phyloP scores from a whole-genome alignment of 2,888 invertebrate genomes.

The Synergus laeviventris region DNA sequence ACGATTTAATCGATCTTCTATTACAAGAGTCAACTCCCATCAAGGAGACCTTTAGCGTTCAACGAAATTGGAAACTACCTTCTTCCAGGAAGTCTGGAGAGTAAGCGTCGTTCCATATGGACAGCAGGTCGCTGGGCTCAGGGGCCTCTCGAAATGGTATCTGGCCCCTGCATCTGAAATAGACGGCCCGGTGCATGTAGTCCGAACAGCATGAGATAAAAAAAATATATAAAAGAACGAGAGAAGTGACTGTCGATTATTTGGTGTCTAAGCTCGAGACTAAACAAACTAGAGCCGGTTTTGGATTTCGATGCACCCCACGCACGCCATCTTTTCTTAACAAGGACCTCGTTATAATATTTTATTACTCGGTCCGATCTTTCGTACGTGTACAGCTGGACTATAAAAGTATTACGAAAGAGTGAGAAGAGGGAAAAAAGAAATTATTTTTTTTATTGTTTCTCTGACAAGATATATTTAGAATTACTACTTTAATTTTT shows the following conservation, averaged over 20 bases:
- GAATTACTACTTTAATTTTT: too few relatives aligned
- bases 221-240: conserved; percentile 45
- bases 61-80: conserved; percentile 62
- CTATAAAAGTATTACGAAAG: conserved; percentile 1
- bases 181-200: conserved; percentile 48
- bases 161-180: conserved; percentile 40
- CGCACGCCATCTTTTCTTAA: conserved; percentile 67
- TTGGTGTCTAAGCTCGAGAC: conserved; percentile 70
- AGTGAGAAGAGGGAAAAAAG: neutral
- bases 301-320: conserved; percentile 50
- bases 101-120: conserved; percentile 60
- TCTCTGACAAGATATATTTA: neutral
- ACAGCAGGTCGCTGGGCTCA: conserved; percentile 47
- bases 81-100: conserved; percentile 56
- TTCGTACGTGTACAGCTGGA: neutral
- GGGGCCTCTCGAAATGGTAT: conserved; percentile 3
- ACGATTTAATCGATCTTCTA: neutral
- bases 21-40: neutral
- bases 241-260: conserved; percentile 72
- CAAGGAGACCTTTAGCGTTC: neutral
- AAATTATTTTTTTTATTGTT: neutral
- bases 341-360: conserved; percentile 75
- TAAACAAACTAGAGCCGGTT: conserved; percentile 68
- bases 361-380: conserved; percentile 64
- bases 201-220: conserved; percentile 49